These are phyloP conservation scores for Hyles euphorbiae DNA, from an alignment of 1,140 invertebrate genomes.

Conservation along the genomic window DNA sequence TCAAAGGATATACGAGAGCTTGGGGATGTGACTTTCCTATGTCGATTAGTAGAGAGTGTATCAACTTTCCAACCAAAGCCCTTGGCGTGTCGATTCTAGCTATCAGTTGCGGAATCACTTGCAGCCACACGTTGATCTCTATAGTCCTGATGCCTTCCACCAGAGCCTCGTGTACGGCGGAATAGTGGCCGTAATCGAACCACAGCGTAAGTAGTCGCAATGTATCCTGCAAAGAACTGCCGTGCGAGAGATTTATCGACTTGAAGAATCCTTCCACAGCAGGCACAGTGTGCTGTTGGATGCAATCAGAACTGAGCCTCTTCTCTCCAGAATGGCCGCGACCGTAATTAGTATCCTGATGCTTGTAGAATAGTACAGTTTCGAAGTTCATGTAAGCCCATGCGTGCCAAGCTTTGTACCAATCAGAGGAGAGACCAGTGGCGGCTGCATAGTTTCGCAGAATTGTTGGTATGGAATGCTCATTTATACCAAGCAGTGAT, in stretches of 20 bases:
- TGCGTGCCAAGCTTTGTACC: slow-evolving; percentile 98
- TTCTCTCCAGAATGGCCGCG: slow-evolving; percentile 36
- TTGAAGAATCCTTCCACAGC: slow-evolving; percentile 97
- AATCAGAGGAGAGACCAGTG: slow-evolving; percentile 90
- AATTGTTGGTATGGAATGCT: slow-evolving; percentile 87
- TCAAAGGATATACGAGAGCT: slow-evolving; percentile 97
- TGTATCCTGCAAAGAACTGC: slow-evolving; percentile 98
- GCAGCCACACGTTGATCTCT: slow-evolving; percentile 98
- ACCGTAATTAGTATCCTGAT: slow-evolving; percentile 64
- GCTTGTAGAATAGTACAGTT: slow-evolving; percentile 94
- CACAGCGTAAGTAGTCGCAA: slow-evolving; percentile 93
- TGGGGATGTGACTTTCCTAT: slow-evolving; percentile 94
- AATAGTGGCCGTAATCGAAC: slow-evolving; percentile 96
- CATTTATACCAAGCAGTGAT: slow-evolving; percentile 86
- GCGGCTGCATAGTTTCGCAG: slow-evolving; percentile 91
- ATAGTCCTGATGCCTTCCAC: slow-evolving; percentile 94
- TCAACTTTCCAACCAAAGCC: slow-evolving; percentile 89
- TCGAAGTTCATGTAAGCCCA: slow-evolving; percentile 99
- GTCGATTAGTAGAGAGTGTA: slow-evolving; percentile 95
- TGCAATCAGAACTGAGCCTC: slow-evolving; percentile 70
- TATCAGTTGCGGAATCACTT: slow-evolving; percentile 99
- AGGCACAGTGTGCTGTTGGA: slow-evolving; percentile 90
- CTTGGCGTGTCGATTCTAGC: slow-evolving; percentile 97
- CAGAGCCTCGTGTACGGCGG: slow-evolving; percentile 95
- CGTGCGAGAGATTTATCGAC: slow-evolving; percentile 93